Evolutionary conservation across 2,113 vertebrate genomes (phyloP).

Genomic region (Ceyx margarethae): DNA sequence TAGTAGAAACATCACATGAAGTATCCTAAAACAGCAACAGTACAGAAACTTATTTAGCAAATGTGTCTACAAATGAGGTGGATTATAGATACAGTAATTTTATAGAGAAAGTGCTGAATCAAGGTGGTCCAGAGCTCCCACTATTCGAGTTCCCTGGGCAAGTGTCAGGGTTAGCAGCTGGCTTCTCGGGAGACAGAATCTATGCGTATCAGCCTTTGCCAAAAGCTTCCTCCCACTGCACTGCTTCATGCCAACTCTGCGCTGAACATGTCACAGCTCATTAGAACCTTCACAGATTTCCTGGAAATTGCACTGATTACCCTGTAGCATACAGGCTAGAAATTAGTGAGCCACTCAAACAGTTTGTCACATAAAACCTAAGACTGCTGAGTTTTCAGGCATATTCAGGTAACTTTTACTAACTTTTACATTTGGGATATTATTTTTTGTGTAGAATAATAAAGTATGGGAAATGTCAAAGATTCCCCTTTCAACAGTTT

Average conservation of each 20-base stretch:
- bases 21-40: neutral
- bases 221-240: constrained; percentile 6
- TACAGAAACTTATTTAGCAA: neutral
- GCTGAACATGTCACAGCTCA: constrained; percentile 21
- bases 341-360: constrained; percentile 28
- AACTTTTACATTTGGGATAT: neutral
- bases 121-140: neutral
- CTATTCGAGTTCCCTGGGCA: neutral
- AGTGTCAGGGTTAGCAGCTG: constrained; percentile 21
- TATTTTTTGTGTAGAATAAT: neutral
- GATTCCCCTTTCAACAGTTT: neutral
- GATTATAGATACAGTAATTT: neutral
- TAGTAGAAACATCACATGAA: neutral
- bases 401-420: neutral
- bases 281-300: constrained; percentile 50
- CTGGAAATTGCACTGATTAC: constrained; percentile 62
- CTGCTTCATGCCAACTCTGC: neutral
- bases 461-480: neutral
- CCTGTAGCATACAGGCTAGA: constrained; percentile 24
- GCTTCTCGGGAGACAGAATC: neutral
- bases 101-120: neutral
- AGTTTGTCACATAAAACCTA: neutral
- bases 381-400: neutral
- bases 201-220: neutral
- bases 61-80: neutral